Evolutionary conservation across 2,113 vertebrate genomes (phyloP).

Genomic region (Coracopsis vasa): DNA sequence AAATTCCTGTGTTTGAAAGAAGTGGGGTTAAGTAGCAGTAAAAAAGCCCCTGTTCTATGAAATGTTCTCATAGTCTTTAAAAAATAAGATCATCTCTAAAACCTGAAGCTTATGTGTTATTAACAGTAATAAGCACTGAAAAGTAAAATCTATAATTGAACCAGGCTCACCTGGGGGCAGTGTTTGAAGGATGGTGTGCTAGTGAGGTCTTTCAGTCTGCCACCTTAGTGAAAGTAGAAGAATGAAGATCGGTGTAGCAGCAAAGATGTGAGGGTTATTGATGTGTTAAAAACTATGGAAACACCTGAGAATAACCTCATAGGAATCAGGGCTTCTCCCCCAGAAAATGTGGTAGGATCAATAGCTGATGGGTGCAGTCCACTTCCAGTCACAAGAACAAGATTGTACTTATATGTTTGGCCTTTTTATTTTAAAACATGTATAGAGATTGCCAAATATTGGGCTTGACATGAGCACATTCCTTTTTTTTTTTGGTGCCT

Average conservation of each 20-base stretch:
- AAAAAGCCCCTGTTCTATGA: background rate
- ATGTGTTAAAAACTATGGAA: background rate
- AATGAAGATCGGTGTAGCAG: background rate
- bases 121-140: background rate
- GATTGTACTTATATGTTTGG: background rate
- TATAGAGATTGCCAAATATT: background rate
- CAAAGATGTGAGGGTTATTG: background rate
- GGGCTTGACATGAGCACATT: background rate
- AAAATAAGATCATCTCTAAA: background rate
- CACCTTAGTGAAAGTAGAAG: too few relatives aligned
- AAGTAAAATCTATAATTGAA: background rate
- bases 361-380: background rate
- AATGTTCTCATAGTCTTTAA: background rate
- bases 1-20: background rate
- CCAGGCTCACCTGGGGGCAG: rapidly evolving
- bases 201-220: background rate
- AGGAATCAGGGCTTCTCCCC: background rate
- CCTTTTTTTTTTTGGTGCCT: background rate
- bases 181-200: background rate
- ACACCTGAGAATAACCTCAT: too few relatives aligned
- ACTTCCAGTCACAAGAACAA: background rate
- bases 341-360: background rate
- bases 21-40: background rate
- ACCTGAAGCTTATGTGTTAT: background rate
- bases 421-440: background rate